These are phyloP conservation scores for Sarcophaga variegata DNA, from an alignment of 2,888 invertebrate genomes.

Conservation along the genomic window DNA sequence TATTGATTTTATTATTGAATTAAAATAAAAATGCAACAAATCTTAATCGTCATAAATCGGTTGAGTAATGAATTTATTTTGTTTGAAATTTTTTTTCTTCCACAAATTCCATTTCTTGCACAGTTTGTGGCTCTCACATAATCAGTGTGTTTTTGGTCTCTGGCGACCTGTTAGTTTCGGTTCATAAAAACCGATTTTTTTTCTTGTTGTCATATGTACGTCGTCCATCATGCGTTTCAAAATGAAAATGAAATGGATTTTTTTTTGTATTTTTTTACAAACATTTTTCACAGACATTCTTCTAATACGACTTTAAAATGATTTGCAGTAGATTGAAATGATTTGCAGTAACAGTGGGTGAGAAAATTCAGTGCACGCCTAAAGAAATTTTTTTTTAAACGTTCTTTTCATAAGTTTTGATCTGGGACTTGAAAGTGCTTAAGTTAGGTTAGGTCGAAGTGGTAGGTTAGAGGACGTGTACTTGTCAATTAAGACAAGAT, in stretches of 20 bases:
- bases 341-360: slow-evolving; percentile 3
- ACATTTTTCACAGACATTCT: slow-evolving; percentile 35
- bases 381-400: too few species aligned
- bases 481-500: too few species aligned
- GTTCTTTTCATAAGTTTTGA: too few species aligned
- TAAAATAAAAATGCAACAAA: slow-evolving; percentile 22
- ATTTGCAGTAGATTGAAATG: not conserved
- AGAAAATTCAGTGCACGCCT: not conserved
- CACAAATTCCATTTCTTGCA: slow-evolving; percentile 8
- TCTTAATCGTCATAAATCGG: slow-evolving; percentile 49
- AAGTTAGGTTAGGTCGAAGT: too few species aligned
- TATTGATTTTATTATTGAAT: slow-evolving; percentile 33
- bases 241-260: slow-evolving; percentile 31
- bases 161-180: slow-evolving; percentile 26
- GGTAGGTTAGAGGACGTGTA: too few species aligned
- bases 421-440: too few species aligned
- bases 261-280: not conserved
- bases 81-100: slow-evolving; percentile 23
- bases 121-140: slow-evolving; percentile 32
- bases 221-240: slow-evolving; percentile 5
- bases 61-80: not conserved
- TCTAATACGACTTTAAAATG: slow-evolving; percentile 27
- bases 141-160: not conserved
- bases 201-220: not conserved
- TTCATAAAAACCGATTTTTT: not conserved